phyloP scores from a whole-genome alignment of 2,113 vertebrate species.

The Siniperca chuatsi region DNA sequence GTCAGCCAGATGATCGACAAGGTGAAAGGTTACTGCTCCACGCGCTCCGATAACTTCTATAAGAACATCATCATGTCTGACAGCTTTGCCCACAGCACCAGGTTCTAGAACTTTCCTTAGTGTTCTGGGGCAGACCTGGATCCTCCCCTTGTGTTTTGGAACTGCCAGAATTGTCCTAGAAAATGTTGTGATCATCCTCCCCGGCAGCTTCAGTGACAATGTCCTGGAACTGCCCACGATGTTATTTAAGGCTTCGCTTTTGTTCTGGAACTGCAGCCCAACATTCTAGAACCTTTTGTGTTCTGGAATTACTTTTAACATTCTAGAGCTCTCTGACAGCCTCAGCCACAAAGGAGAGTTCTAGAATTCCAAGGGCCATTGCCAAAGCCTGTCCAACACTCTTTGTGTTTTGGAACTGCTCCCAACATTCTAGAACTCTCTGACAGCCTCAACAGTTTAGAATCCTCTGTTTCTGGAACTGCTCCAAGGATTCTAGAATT shows the following conservation, averaged over 20 bases:
- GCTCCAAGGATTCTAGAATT: background rate
- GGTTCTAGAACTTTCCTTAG: constrained; percentile 82
- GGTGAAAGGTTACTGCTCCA: constrained; percentile 92
- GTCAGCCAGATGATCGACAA: constrained; percentile 96
- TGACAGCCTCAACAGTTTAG: background rate
- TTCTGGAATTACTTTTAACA: background rate
- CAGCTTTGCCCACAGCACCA: constrained; percentile 92
- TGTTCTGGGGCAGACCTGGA: background rate
- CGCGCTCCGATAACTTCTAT: constrained; percentile 95
- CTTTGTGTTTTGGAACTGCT: background rate
- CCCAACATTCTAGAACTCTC: background rate
- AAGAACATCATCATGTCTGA: constrained; percentile 97
- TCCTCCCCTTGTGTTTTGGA: background rate
- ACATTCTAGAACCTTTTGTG: background rate
- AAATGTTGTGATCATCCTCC: background rate
- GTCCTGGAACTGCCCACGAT: no score
- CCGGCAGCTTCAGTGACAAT: background rate
- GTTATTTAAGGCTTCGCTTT: constrained; percentile 3
- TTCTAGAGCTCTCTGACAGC: background rate
- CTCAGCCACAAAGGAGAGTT: background rate
- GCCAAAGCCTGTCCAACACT: background rate
- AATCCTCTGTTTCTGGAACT: background rate
- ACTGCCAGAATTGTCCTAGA: background rate
- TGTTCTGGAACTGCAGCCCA: background rate
- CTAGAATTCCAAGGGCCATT: background rate